phyloP scores from a whole-genome alignment of 2,888 invertebrate species.

The Cylindroiulus punctatus region DNA sequence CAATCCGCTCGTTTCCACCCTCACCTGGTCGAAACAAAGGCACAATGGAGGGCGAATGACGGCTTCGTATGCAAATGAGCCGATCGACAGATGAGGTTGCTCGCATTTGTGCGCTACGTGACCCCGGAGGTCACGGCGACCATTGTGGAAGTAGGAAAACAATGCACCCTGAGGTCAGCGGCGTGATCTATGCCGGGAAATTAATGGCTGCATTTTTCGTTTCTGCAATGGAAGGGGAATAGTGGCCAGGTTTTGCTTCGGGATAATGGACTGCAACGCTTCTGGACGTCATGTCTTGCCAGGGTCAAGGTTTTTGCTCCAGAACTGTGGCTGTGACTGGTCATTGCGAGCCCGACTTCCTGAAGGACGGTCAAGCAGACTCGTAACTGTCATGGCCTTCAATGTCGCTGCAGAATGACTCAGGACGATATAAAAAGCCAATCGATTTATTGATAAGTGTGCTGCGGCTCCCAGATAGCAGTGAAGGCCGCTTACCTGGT shows the following conservation, averaged over 20 bases:
- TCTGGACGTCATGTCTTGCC: too few species aligned
- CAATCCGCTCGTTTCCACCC: constrained; percentile 11
- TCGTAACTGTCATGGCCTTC: too few species aligned
- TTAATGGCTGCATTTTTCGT: background rate
- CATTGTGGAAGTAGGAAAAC: background rate
- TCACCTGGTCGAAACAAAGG: constrained; percentile 21
- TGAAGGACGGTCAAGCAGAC: too few species aligned
- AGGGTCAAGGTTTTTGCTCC: too few species aligned
- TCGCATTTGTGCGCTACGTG: constrained; percentile 32
- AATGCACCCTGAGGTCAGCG: background rate
- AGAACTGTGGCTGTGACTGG: too few species aligned
- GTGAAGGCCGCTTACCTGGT: too few species aligned
- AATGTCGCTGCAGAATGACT: too few species aligned
- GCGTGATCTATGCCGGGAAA: background rate
- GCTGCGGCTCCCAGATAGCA: too few species aligned
- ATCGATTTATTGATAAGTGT: too few species aligned
- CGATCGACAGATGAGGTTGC: background rate
- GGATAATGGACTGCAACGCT: background rate
- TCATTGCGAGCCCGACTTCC: too few species aligned
- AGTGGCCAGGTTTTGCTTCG: background rate
- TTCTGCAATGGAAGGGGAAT: background rate
- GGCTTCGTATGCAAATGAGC: constrained; percentile 14
- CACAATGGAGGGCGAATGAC: constrained; percentile 4
- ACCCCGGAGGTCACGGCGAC: background rate
- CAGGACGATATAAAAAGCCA: too few species aligned